Evolutionary conservation across 1,140 invertebrate species (phyloP).

Genomic region (Melitaea cinxia): DNA sequence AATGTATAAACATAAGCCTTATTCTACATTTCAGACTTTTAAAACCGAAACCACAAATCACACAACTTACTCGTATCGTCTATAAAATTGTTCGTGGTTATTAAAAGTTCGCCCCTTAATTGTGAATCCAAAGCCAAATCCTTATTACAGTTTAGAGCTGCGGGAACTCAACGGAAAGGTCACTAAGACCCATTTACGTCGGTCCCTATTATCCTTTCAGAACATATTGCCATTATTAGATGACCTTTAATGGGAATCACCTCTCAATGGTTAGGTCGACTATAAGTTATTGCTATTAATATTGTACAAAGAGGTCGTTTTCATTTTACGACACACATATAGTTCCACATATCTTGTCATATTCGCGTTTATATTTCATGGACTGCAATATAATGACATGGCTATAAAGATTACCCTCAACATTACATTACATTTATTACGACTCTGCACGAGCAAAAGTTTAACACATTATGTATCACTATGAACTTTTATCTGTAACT

Average conservation of each 20-base stretch:
- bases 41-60: slow-evolving; percentile 40
- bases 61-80: slow-evolving; percentile 18
- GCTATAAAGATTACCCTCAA: background rate
- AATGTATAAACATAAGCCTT: slow-evolving; percentile 11
- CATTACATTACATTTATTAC: no score
- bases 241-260: slow-evolving; percentile 65
- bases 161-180: slow-evolving; percentile 37
- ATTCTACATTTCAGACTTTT: slow-evolving; percentile 22
- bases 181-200: slow-evolving; percentile 60
- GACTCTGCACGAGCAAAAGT: no score
- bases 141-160: slow-evolving; percentile 47
- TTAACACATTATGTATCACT: no score
- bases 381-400: background rate
- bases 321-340: slow-evolving; percentile 26
- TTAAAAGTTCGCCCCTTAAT: slow-evolving; percentile 62
- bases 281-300: slow-evolving; percentile 51
- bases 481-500: no score
- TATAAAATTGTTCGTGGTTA: slow-evolving; percentile 38
- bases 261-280: slow-evolving; percentile 32
- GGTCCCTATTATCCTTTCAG: slow-evolving; percentile 59
- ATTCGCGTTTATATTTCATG: background rate
- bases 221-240: slow-evolving; percentile 66
- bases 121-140: slow-evolving; percentile 57
- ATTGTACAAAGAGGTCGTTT: slow-evolving; percentile 29
- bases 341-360: background rate